Conservation (phyloP, 2,888 invertebrate genomes). For the Ptychoptera contaminata region DNA sequence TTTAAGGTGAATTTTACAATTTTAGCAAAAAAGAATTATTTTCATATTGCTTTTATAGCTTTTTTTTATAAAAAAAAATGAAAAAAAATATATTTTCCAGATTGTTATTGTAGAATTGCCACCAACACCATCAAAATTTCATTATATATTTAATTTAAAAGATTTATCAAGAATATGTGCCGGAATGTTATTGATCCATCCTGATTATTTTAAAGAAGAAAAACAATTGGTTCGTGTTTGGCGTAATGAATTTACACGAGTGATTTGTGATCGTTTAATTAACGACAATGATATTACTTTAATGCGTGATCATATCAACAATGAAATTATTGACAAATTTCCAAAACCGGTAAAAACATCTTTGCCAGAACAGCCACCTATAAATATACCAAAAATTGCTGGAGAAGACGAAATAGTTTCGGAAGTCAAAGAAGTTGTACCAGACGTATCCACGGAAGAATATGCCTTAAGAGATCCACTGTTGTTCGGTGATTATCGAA, state of each 20-base stretch:
- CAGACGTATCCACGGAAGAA: slow-evolving; percentile 33
- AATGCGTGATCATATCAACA: slow-evolving; percentile 42
- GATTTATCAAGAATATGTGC: slow-evolving; percentile 75
- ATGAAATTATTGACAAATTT: slow-evolving; percentile 38
- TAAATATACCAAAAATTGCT: slow-evolving; percentile 13
- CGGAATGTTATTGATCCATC: slow-evolving; percentile 63
- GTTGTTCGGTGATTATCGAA: slow-evolving; percentile 78
- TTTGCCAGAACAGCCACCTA: slow-evolving; percentile 2
- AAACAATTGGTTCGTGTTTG: slow-evolving; percentile 69
- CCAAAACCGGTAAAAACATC: slow-evolving; percentile 15
- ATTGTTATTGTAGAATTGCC: slow-evolving; percentile 60
- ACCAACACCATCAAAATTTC: slow-evolving; percentile 85
- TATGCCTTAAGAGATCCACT: slow-evolving; percentile 68
- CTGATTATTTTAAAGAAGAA: slow-evolving; percentile 47
- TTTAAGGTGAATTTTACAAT: slow-evolving; percentile 49
- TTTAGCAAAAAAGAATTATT: no score
- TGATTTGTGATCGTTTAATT: slow-evolving; percentile 61
- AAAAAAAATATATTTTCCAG: slow-evolving; percentile 33
- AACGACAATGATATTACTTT: slow-evolving; percentile 44
- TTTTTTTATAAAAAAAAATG: neutral
- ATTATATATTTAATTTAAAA: slow-evolving; percentile 86
- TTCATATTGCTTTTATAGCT: no score
- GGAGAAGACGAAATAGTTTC: slow-evolving; percentile 1
- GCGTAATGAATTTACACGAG: slow-evolving; percentile 79
- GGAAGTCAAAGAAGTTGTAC: neutral